phyloP scores from a whole-genome alignment of 2,113 vertebrate species.

The Boulengeromyrus knoepffleri region DNA sequence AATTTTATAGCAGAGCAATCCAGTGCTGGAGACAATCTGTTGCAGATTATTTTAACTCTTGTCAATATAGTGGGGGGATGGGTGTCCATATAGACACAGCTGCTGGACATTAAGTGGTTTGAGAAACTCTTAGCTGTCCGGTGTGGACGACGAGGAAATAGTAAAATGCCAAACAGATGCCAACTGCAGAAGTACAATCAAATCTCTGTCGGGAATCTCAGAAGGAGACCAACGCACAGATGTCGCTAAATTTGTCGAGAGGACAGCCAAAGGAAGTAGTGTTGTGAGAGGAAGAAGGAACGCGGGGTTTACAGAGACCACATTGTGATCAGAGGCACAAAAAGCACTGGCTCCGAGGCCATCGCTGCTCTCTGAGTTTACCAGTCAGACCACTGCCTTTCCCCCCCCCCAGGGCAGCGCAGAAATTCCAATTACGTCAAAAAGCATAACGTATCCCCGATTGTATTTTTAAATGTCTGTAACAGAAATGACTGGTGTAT shows the following conservation, averaged over 20 bases:
- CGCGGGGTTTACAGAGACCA: conserved; percentile 11
- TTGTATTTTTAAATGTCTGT: background rate
- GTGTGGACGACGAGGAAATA: conserved; percentile 45
- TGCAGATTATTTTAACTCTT: background rate
- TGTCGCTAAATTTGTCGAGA: conserved; percentile 41
- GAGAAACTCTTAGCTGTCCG: conserved; percentile 24
- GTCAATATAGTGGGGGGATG: background rate
- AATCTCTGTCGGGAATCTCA: conserved; percentile 40
- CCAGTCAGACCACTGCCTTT: background rate
- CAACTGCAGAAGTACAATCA: conserved; percentile 60
- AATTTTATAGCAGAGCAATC: background rate
- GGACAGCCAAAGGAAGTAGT: conserved; percentile 44
- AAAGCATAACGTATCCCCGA: background rate
- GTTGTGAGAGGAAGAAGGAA: conserved; percentile 24
- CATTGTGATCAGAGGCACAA: conserved; percentile 17
- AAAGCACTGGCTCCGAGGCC: background rate
- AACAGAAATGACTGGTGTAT: background rate
- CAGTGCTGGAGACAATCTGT: background rate
- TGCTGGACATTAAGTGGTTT: conserved; percentile 37
- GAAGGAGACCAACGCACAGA: conserved; percentile 41
- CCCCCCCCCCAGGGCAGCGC: too few relatives aligned
- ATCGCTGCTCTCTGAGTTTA: background rate
- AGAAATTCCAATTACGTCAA: background rate
- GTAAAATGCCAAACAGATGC: conserved; percentile 37
- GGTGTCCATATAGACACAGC: conserved; percentile 35